Evolutionary conservation across 2,888 invertebrate genomes (phyloP).

Genomic region (Schizotus pectinicornis): DNA sequence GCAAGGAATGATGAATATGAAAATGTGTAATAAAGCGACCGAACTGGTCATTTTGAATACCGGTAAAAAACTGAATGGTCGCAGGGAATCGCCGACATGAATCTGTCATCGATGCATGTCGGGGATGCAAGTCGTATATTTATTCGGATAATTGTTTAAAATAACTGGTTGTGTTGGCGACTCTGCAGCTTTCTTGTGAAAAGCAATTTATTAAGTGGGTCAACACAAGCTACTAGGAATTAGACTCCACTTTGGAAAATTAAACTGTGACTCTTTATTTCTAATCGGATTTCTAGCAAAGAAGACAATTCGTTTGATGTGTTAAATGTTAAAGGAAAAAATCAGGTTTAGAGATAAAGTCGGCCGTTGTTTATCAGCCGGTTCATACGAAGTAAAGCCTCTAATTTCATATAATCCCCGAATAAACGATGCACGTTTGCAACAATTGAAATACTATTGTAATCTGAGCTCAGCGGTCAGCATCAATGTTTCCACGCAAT

Average conservation of each 20-base stretch:
- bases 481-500: constrained; percentile 58
- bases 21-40: constrained; percentile 18
- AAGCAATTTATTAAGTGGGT: constrained; percentile 31
- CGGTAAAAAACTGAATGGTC: constrained; percentile 18
- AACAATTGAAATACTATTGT: constrained; percentile 55
- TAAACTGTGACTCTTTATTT: constrained; percentile 33
- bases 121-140: constrained; percentile 8
- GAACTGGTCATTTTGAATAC: constrained; percentile 15
- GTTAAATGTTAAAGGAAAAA: constrained; percentile 24
- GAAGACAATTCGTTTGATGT: constrained; percentile 31
- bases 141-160: constrained; percentile 25
- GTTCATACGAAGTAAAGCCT: constrained; percentile 15
- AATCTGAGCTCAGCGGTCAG: constrained; percentile 57
- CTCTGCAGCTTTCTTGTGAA: constrained; percentile 27
- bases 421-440: constrained; percentile 34
- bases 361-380: constrained; percentile 5
- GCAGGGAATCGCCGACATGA: constrained; percentile 12
- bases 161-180: constrained; percentile 17
- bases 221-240: constrained; percentile 29
- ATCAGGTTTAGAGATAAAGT: constrained; percentile 4
- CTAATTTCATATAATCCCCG: constrained; percentile 31
- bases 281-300: constrained; percentile 32
- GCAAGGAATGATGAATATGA: constrained; percentile 10
- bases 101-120: constrained; percentile 22
- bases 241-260: constrained; percentile 36